phyloP scores from a whole-genome alignment of 2,888 invertebrate species.

The Netelia virgata region DNA sequence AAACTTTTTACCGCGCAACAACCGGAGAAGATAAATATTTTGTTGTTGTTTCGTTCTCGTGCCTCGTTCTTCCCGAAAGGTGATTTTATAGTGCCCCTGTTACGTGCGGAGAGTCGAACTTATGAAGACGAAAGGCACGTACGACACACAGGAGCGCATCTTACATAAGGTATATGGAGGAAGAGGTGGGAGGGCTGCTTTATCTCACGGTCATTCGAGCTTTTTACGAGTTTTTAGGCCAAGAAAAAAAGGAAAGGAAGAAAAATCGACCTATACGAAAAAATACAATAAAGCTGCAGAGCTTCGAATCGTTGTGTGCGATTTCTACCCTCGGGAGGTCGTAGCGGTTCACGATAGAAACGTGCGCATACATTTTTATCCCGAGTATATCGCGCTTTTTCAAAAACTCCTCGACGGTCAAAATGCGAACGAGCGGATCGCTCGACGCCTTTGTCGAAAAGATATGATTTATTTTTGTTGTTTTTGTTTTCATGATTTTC shows the following conservation, averaged over 20 bases:
- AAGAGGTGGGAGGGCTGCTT: background rate
- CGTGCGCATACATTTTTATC: constrained; percentile 37
- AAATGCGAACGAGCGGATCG: constrained; percentile 24
- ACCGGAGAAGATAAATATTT: no score
- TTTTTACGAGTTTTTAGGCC: constrained; percentile 48
- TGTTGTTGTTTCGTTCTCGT: background rate
- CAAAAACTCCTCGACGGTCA: background rate
- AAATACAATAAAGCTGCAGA: constrained; percentile 21
- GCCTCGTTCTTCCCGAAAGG: constrained; percentile 1
- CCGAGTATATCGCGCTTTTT: background rate
- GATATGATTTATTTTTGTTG: background rate
- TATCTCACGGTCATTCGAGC: constrained; percentile 19
- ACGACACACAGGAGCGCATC: background rate
- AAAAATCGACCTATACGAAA: background rate
- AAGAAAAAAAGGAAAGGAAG: constrained; percentile 27
- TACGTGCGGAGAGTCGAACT: constrained; percentile 47
- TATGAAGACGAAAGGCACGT: constrained; percentile 1
- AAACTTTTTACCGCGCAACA: background rate
- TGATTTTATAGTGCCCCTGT: constrained; percentile 37
- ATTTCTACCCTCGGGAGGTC: constrained; percentile 35
- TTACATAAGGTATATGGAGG: background rate
- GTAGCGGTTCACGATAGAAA: constrained; percentile 46
- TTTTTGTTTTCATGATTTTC: background rate
- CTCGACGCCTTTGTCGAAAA: background rate
- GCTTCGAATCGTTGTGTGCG: constrained; percentile 20